These are phyloP conservation scores for Aromia moschata DNA, from an alignment of 2,888 invertebrate species.

Conservation along the genomic window DNA sequence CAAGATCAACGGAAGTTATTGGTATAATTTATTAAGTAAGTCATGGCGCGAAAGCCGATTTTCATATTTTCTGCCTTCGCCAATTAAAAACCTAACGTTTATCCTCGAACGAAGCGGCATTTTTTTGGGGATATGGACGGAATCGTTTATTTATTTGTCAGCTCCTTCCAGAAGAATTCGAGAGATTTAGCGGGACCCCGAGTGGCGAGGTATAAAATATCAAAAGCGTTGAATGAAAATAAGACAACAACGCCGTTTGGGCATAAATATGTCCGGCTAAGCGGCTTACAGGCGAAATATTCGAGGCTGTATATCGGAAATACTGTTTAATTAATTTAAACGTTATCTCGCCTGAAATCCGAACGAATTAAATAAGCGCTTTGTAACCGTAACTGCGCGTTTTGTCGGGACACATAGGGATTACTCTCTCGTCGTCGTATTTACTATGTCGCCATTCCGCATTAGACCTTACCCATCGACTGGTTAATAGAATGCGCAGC, in stretches of 20 bases:
- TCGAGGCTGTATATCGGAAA: slow-evolving; percentile 50
- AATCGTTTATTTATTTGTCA: slow-evolving; percentile 41
- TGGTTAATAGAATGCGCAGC: slow-evolving; percentile 19
- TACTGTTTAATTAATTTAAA: slow-evolving; percentile 55
- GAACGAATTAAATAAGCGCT: slow-evolving; percentile 50
- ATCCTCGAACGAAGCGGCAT: slow-evolving; percentile 29
- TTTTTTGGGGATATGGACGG: slow-evolving; percentile 32
- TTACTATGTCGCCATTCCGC: slow-evolving; percentile 22
- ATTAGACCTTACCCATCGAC: slow-evolving; percentile 22
- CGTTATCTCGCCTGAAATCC: slow-evolving; percentile 50
- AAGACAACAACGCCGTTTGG: slow-evolving; percentile 39
- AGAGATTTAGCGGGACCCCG: slow-evolving; percentile 34
- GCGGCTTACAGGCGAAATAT: slow-evolving; percentile 44
- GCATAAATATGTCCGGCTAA: slow-evolving; percentile 45
- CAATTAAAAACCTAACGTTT: slow-evolving; percentile 24
- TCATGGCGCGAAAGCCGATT: no score
- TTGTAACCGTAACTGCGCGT: slow-evolving; percentile 45
- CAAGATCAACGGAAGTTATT: no score
- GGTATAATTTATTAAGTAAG: no score
- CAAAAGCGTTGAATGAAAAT: slow-evolving; percentile 38
- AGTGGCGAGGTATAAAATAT: slow-evolving; percentile 29
- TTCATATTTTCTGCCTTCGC: background rate
- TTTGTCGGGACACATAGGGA: slow-evolving; percentile 36
- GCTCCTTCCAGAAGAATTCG: slow-evolving; percentile 34
- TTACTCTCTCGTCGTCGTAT: slow-evolving; percentile 20